phyloP scores from a whole-genome alignment of 1,140 invertebrate species.

The Tenebrio molitor region DNA sequence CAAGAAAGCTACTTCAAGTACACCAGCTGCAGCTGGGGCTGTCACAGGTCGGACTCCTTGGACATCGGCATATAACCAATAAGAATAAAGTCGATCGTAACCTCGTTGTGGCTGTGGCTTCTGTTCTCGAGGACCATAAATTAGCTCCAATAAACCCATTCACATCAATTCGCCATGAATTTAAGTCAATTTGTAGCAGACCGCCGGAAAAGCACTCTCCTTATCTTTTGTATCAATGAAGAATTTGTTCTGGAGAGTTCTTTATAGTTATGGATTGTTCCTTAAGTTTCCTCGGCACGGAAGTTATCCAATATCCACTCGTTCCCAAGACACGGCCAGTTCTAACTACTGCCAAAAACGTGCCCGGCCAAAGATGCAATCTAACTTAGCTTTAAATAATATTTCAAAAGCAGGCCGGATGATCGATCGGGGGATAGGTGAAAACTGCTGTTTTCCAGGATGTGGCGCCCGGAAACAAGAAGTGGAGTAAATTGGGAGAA shows the following conservation, averaged over 20 bases:
- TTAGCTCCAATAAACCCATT: constrained; percentile 36
- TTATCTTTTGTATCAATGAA: constrained; percentile 51
- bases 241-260: constrained; percentile 45
- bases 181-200: constrained; percentile 46
- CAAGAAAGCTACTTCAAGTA: background rate
- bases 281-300: constrained; percentile 52
- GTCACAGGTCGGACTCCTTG: constrained; percentile 4
- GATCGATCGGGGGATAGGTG: too few relatives aligned
- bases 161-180: constrained; percentile 45
- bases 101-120: background rate
- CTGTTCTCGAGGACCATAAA: background rate
- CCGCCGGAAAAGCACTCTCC: constrained; percentile 44
- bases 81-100: background rate
- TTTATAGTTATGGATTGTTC: constrained; percentile 57
- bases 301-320: constrained; percentile 57
- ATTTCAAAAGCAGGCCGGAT: too few relatives aligned
- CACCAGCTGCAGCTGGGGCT: background rate
- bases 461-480: too few relatives aligned
- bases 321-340: constrained; percentile 43
- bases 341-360: constrained; percentile 50
- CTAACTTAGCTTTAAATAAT: constrained; percentile 24
- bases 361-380: constrained; percentile 37
- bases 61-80: constrained; percentile 1
- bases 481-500: too few relatives aligned
- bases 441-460: too few relatives aligned